phyloP scores from a whole-genome alignment of 2,113 vertebrate species.

The Notiomystis cincta region DNA sequence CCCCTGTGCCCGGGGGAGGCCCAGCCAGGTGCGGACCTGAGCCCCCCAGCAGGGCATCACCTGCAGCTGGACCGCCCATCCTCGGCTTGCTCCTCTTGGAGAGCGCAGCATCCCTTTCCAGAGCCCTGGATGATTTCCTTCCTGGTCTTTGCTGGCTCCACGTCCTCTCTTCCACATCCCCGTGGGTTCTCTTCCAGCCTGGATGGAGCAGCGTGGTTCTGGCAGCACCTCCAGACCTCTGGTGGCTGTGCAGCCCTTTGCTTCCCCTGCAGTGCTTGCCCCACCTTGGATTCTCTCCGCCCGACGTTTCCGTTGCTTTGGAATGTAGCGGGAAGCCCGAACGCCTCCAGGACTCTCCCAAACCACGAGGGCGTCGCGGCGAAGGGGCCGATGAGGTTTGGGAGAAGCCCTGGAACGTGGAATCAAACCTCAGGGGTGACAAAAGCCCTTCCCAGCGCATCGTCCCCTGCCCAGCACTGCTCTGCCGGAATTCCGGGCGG shows the following conservation, averaged over 20 bases:
- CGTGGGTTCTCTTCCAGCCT: background rate
- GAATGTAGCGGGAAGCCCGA: background rate
- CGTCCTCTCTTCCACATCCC: background rate
- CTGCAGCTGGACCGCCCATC: background rate
- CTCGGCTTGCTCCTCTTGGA: background rate
- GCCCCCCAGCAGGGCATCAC: background rate
- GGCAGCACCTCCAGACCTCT: background rate
- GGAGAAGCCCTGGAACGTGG: rapidly evolving
- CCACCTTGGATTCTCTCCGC: background rate
- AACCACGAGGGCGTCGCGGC: rapidly evolving
- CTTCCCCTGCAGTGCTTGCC: background rate
- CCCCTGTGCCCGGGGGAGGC: rapidly evolving
- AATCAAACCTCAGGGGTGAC: rapidly evolving
- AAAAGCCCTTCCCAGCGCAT: rapidly evolving
- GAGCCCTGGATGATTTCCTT: background rate
- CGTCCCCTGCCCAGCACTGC: background rate
- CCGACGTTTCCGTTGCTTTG: background rate
- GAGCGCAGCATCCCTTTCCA: background rate
- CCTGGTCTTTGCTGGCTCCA: background rate
- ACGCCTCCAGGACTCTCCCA: background rate
- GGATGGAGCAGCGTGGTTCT: background rate
- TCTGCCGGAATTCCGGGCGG: rapidly evolving
- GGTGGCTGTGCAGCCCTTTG: background rate
- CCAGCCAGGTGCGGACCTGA: rapidly evolving
- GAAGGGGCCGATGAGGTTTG: rapidly evolving